These are phyloP conservation scores for Proteles cristata DNA, from an alignment of 2,113 vertebrate species.

Conservation along the genomic window DNA sequence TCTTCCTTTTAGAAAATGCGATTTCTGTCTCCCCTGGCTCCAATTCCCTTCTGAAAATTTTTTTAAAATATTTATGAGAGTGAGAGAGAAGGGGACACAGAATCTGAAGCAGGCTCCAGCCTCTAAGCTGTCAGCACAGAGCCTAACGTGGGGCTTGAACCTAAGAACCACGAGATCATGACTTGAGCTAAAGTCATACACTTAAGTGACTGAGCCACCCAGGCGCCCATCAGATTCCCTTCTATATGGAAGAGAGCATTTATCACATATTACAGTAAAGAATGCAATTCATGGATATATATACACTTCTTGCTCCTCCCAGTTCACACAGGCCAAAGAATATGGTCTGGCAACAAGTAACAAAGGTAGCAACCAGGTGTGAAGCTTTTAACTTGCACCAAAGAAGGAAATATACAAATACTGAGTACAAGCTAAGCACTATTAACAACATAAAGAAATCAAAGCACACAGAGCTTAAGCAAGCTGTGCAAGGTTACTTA, in stretches of 20 bases:
- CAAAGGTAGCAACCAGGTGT: not conserved
- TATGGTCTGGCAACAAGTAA: not conserved
- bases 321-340: not conserved
- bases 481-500: not conserved
- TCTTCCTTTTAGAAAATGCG: conserved; percentile 33
- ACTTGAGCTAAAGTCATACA: no score
- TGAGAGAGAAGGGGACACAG: no score
- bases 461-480: not conserved
- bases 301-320: not conserved
- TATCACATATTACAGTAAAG: not conserved
- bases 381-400: not conserved
- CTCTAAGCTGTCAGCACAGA: no score
- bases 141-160: no score
- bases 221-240: not conserved
- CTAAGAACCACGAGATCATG: no score
- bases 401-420: not conserved
- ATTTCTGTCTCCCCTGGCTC: conserved; percentile 12
- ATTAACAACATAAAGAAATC: not conserved
- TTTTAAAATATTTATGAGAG: no score
- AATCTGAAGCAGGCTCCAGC: no score
- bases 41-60: not conserved
- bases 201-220: no score
- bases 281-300: not conserved
- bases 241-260: not conserved
- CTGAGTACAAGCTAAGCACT: not conserved